Percentiles rank a stretch among this genome's conserved stretches.
Evolutionary conservation across 1,140 invertebrate genomes (phyloP).

Genomic region (Lasioglossum albipes): DNA sequence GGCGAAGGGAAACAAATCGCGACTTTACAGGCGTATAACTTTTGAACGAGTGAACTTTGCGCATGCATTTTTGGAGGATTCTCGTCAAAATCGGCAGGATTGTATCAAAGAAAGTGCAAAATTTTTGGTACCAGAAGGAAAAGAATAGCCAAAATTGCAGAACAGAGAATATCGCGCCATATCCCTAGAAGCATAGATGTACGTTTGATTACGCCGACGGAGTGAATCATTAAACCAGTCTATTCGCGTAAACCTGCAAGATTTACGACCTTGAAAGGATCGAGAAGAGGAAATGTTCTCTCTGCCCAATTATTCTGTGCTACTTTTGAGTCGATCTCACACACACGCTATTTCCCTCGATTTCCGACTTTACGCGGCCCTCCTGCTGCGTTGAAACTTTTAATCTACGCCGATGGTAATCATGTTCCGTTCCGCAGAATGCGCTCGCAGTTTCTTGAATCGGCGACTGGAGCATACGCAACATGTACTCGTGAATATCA

Average conservation of each 20-base stretch:
- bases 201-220: neutral
- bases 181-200: neutral
- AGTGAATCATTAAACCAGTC: neutral
- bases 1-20: too few relatives aligned
- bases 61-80: too few relatives aligned
- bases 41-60: too few relatives aligned
- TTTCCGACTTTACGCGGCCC: neutral
- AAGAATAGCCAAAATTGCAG: too few relatives aligned
- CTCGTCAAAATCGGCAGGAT: too few relatives aligned
- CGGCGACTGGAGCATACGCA: too few relatives aligned
- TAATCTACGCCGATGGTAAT: neutral
- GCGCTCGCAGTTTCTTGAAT: neutral
- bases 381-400: neutral
- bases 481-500: neutral
- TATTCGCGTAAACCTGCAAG: neutral
- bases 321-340: neutral
- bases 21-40: too few relatives aligned
- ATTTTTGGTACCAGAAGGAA: too few relatives aligned
- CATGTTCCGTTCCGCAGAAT: neutral
- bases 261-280: constrained; percentile 5
- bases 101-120: too few relatives aligned
- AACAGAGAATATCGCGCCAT: too few relatives aligned
- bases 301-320: neutral
- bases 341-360: neutral
- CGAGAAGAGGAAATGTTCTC: neutral